Percentiles rank a stretch among this genome's conserved stretches.
Conservation (phyloP, 2,797 vertebrate genomes). For the Geotrypetes seraphini region DNA sequence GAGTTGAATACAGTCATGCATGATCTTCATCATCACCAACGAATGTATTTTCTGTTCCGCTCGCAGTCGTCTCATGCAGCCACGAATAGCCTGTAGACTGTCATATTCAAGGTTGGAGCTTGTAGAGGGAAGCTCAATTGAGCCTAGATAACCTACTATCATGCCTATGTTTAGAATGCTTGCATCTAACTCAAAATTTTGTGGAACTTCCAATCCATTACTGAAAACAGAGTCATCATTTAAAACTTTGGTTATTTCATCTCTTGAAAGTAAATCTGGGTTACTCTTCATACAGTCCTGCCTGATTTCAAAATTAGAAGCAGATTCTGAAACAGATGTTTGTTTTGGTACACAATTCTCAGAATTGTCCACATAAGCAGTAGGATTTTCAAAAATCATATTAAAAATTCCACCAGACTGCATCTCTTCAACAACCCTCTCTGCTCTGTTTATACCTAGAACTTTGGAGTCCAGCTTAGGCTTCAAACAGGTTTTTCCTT, state of each 20-base stretch:
- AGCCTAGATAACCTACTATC: slow-evolving; percentile 95
- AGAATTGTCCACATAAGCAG: slow-evolving; percentile 58
- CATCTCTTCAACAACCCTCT: slow-evolving; percentile 90
- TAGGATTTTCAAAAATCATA: slow-evolving; percentile 91
- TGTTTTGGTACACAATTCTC: slow-evolving; percentile 64
- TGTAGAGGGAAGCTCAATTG: slow-evolving; percentile 87
- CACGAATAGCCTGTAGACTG: slow-evolving; percentile 91
- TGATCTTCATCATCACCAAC: slow-evolving; percentile 85
- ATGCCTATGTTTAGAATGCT: slow-evolving; percentile 92
- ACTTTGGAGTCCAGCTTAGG: slow-evolving; percentile 81
- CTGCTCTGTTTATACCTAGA: slow-evolving; percentile 87
- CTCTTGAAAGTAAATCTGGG: slow-evolving; percentile 62
- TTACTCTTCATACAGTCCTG: slow-evolving; percentile 41
- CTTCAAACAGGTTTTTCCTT: slow-evolving; percentile 68
- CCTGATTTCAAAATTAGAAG: slow-evolving; percentile 55
- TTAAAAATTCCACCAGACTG: slow-evolving; percentile 92
- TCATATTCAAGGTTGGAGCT: slow-evolving; percentile 80
- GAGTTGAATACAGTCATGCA: slow-evolving; percentile 88
- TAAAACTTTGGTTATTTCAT: slow-evolving; percentile 65
- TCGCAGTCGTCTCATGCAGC: slow-evolving; percentile 90
- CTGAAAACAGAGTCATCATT: slow-evolving; percentile 73
- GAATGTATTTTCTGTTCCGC: slow-evolving; percentile 95
- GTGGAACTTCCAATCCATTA: slow-evolving; percentile 48
- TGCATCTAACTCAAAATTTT: slow-evolving; percentile 66
- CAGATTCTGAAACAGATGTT: slow-evolving; percentile 63